Conservation (phyloP, 2,888 invertebrate genomes). For the Helleia helle region DNA sequence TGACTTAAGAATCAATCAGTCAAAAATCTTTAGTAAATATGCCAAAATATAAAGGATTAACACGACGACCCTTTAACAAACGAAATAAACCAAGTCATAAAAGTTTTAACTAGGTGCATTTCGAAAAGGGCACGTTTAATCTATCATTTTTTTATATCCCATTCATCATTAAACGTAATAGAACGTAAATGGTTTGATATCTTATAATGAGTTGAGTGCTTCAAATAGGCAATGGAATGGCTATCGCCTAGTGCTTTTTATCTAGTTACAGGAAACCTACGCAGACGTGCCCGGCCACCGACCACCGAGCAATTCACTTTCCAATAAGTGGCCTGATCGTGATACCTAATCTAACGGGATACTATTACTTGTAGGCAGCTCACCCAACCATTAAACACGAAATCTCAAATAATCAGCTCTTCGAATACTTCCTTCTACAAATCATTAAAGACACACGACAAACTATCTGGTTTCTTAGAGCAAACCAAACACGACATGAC, state of each 20-base stretch:
- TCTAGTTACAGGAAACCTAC: conserved; percentile 31
- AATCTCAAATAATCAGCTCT: conserved; percentile 18
- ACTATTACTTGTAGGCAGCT: conserved; percentile 43
- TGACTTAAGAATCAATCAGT: too few species aligned
- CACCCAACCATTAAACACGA: conserved; percentile 43
- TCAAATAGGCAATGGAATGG: conserved; percentile 21
- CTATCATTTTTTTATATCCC: background rate
- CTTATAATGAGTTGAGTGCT: conserved; percentile 24
- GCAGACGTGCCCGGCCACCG: conserved; percentile 34
- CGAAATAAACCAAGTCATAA: too few species aligned
- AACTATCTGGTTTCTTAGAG: too few species aligned
- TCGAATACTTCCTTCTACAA: background rate
- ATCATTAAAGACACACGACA: conserved; percentile 6
- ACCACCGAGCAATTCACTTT: conserved; percentile 57
- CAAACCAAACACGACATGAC: too few species aligned
- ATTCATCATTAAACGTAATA: background rate
- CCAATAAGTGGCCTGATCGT: conserved; percentile 62
- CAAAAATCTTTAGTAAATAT: too few species aligned
- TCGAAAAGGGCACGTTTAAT: too few species aligned
- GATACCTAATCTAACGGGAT: conserved; percentile 66
- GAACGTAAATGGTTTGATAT: conserved; percentile 1
- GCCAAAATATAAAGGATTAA: too few species aligned
- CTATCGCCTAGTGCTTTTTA: conserved; percentile 29
- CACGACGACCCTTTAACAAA: too few species aligned
- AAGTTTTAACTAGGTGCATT: too few species aligned